Percentiles rank a stretch among this genome's conserved stretches.
Conservation (phyloP, 2,888 invertebrate species). For the Polydesmus complanatus region DNA sequence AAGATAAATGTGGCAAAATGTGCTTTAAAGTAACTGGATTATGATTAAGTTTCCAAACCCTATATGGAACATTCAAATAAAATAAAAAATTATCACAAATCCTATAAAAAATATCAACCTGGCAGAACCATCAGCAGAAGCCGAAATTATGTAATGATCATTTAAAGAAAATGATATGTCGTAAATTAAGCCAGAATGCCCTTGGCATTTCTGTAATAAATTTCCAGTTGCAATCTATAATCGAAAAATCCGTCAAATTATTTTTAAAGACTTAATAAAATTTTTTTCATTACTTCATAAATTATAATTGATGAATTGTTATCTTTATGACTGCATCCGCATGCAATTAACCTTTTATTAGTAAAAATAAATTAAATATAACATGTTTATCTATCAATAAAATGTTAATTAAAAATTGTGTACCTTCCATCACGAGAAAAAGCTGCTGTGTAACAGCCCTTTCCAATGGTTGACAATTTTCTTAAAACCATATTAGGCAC, state of each 20-base stretch:
- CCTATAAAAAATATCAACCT: constrained; percentile 22
- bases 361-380: neutral
- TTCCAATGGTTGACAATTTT: constrained; percentile 27
- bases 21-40: too few species aligned
- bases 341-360: neutral
- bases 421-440: constrained; percentile 34
- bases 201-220: constrained; percentile 35
- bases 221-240: constrained; percentile 19
- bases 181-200: constrained; percentile 51
- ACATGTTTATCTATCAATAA: constrained; percentile 21
- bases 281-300: neutral
- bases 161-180: constrained; percentile 45
- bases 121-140: constrained; percentile 54
- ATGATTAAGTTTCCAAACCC: constrained; percentile 5
- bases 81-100: too few species aligned
- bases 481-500: constrained; percentile 39
- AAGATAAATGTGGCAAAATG: constrained; percentile 52
- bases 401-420: too few species aligned
- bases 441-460: constrained; percentile 30
- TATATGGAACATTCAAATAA: too few species aligned
- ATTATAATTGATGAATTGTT: neutral
- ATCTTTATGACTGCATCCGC: neutral
- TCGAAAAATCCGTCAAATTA: neutral
- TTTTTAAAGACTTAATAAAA: too few species aligned
- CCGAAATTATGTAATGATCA: constrained; percentile 41